Evolutionary conservation across 2,888 invertebrate genomes (phyloP), one percentile per base, ranked within the genome.

Genomic region (Eupsilia transversa): DNA sequence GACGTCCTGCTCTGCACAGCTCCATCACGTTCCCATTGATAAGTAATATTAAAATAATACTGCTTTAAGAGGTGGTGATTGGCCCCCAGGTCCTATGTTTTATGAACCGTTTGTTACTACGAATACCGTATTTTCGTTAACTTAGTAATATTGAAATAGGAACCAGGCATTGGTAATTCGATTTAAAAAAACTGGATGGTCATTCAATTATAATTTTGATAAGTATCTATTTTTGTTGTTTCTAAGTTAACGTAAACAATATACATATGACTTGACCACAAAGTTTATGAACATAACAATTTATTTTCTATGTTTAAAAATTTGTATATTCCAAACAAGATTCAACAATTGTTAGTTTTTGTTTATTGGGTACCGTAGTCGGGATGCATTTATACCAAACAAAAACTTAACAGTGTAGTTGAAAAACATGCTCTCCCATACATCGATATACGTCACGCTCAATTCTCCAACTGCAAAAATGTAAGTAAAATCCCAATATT

Each of bases 241-340:
- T 64, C 43, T 64, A 43, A 27, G 7, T 30, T 43, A 23, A 46
- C 61, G 27, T 63, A 17, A 56, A 63, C 61, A 63, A 41, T 41
- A 12, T n/a, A n/a, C n/a, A n/a, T 63, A 27, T 33, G 33, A 46
- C 46, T 33, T 17, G 23, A 64, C 23, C 9, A 7, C 12, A 41
- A 52, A 35, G 3, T 35, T 46, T 27, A 10, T 66, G 23, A 23
- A 68, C 12, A 3, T 38, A 52, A 49, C 3, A 49, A 33, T n/a
- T 38, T 52, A 54, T n/a, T 52, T 33, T 52, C 30, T 2, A 41
- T 23, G 4, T 46, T 43, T 17, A 17, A 43, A 17, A 43, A 30
- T 35, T 33, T 3, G 0, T 35, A 46, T 77, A 61, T 60, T 73
- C 70, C 68, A 65, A 77, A 83, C 77, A 77, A 78, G 79, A 81